Evolutionary conservation across 2,888 invertebrate species (phyloP), one percentile per base, ranked within the genome.

Genomic region (Campoletis raptor): DNA sequence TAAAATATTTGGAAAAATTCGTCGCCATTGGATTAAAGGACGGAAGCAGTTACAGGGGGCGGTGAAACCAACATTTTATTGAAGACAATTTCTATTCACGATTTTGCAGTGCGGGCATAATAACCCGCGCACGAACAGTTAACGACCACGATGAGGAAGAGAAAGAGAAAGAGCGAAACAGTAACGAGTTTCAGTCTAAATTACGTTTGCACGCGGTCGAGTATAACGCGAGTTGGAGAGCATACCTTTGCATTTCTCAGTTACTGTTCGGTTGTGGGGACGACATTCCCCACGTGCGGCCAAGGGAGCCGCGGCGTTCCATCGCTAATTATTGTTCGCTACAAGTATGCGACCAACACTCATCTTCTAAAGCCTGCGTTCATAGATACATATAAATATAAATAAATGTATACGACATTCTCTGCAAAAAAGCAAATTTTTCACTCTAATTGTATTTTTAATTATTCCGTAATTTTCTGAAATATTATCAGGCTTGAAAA

Each of bases 301-400:
- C 85, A 80, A 70, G 45, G 83, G 77, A 87, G 78, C 82, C 45
- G 72, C 80, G 66, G 76, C 85, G 85, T 85, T 85, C 82, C 85
- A 83, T 74, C 69, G 85, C 88, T 87, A 91, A 92, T 92, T 92
- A 92, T 90, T 90, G 90, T 89, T 90, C 87, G 86, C 91, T 89
- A 77, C 88, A 87, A 82, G 79, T 85, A 88, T 86, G 86, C 81
- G 83, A 86, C 69, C 76, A 72, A 66, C 81, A 52, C 84, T 81
- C 84, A 81, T 83, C 83, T 74, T 74, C 74, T 37, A 10, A 52
- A 74, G 54, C 57, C n/a, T 66, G 76, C 77, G 69, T 48, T 12
- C 57, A 76, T 40, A 57, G 52, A 81, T n/a, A 73, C 9, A 15
- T 6, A n/a, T 8, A 24, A 74, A 77, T 54, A 48, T 48, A 18